Base-by-base conservation (phyloP, 1,140 invertebrate species). In the Drosophila aff. region DNA sequence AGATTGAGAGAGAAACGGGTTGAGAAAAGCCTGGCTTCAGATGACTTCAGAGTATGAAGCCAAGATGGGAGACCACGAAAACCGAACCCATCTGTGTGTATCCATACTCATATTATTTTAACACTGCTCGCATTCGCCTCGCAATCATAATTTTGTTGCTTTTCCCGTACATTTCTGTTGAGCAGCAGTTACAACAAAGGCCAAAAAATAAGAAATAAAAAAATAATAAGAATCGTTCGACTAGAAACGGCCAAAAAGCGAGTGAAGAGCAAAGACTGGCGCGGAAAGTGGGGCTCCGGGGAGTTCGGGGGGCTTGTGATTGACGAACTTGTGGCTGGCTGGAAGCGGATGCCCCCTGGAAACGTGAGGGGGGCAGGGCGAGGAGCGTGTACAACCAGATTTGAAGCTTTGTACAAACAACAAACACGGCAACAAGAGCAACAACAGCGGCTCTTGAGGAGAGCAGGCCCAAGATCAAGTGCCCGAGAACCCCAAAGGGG, bases 351-450 rank as follows among this genome's bases (percentile, higher is more conserved):
- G 16, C n/a, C 50, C 50, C 26, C 36, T 38, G 31, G 40, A 8
- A 21, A 9, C n/a, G 36, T 13, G 44, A 21, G 26, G 23, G 18
- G 23, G n/a, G 58, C 1, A 40, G 28, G n/a, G 33, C 49, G 43
- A 18, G 40, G 40, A 43, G 58, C 67, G 74, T 83, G 79, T 89
- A 90, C 79, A 90, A 90, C 81, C 85, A 85, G 85, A 90, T 90
- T 90, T 90, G 74, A 90, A 90, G 85, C 85, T 90, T 90, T 90
- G 68, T 90, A 90, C 81, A 90, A 90, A 90, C 78, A 86, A 73
- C 77, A 78, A 78, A 84, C 81, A 84, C 71, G 78, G 58, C 66
- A 66, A 69, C 75, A 71, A 77, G 63, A 79, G 52, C 69, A 69
- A 75, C 60, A 74, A 61, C 81, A 62, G 52, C 31, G 21, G 16